Evolutionary conservation across 2,888 invertebrate genomes (phyloP).

Genomic region (Calliopum simillimum): DNA sequence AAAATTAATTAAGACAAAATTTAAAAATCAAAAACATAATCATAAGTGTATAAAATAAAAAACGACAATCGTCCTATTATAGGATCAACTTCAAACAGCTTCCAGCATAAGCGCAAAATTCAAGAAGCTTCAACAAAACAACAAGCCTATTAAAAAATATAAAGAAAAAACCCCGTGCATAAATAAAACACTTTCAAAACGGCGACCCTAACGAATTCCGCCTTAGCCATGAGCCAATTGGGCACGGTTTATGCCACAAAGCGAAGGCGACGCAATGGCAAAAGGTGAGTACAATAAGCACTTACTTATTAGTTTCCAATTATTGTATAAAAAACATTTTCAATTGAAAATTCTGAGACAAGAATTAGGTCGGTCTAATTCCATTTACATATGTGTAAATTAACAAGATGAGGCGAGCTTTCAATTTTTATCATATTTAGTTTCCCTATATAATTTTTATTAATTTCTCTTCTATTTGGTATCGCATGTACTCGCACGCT

Average conservation of each 20-base stretch:
- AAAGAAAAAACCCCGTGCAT: background rate
- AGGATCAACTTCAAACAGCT: conserved; percentile 5
- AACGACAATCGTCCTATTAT: conserved; percentile 9
- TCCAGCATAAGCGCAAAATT: background rate
- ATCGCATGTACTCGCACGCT: too few species aligned
- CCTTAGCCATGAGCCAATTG: conserved; percentile 83
- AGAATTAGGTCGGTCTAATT: too few species aligned
- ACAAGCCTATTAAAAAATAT: background rate
- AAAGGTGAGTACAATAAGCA: conserved; percentile 85
- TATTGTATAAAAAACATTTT: too few species aligned
- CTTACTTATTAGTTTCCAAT: too few species aligned
- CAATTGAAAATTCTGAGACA: too few species aligned
- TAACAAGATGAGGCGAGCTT: too few species aligned
- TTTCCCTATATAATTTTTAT: too few species aligned
- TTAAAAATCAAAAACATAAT: too few species aligned
- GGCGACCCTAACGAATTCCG: conserved; percentile 67
- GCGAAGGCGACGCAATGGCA: conserved; percentile 92
- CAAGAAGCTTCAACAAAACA: background rate
- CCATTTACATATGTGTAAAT: too few species aligned
- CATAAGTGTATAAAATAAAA: conserved; percentile 22
- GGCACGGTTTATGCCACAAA: conserved; percentile 98
- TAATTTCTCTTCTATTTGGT: too few species aligned
- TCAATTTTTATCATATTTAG: too few species aligned
- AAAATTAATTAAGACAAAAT: conserved; percentile 42
- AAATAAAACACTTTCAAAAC: conserved; percentile 58